Evolutionary conservation across 1,140 invertebrate species (phyloP).

Genomic region (Uloborus diversus): DNA sequence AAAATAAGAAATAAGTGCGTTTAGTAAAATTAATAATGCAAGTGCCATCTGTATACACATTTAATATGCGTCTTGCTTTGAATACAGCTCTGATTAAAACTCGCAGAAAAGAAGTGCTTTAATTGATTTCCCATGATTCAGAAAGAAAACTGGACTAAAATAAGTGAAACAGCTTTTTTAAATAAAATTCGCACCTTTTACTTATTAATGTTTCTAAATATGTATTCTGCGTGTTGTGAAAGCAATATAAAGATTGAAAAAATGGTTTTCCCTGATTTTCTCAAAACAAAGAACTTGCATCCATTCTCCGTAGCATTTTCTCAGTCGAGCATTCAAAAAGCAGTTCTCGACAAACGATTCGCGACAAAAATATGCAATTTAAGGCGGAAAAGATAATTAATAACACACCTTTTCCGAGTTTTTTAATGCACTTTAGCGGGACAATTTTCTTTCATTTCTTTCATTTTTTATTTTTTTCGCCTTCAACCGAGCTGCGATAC

Average conservation of each 20-base stretch:
- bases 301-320: background rate
- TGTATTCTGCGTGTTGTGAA: too few relatives aligned
- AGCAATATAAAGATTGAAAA: conserved; percentile 46
- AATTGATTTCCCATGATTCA: too few relatives aligned
- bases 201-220: too few relatives aligned
- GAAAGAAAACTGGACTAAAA: too few relatives aligned
- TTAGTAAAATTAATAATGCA: too few relatives aligned
- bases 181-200: too few relatives aligned
- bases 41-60: too few relatives aligned
- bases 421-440: conserved; percentile 33
- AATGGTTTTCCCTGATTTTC: conserved; percentile 10
- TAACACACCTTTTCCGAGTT: conserved; percentile 48
- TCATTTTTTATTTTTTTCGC: conserved; percentile 13
- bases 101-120: too few relatives aligned
- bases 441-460: conserved; percentile 9
- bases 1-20: too few relatives aligned
- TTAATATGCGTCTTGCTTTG: too few relatives aligned
- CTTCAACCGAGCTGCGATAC: background rate
- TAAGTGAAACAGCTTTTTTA: too few relatives aligned
- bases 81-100: too few relatives aligned
- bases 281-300: conserved; percentile 15
- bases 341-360: conserved; percentile 48
- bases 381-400: conserved; percentile 53
- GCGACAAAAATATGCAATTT: conserved; percentile 53
- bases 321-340: conserved; percentile 43